phyloP scores from a whole-genome alignment of 2,797 vertebrate species.

The Manis pentadactyla region DNA sequence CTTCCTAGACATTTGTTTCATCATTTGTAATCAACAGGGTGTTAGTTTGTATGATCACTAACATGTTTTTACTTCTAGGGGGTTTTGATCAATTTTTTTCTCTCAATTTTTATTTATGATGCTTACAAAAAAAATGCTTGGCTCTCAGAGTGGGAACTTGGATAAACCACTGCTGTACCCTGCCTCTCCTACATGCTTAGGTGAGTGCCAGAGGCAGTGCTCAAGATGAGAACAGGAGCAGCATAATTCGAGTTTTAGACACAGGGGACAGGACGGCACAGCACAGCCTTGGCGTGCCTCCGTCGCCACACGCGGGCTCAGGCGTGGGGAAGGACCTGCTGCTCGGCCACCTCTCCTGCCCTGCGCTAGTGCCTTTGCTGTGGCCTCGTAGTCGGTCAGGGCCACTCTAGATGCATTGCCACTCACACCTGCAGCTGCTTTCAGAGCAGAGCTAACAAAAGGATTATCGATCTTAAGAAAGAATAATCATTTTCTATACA shows the following conservation, averaged over 20 bases:
- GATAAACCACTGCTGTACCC: too few species aligned
- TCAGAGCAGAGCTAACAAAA: background rate
- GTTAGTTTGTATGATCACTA: background rate
- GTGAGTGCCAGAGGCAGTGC: accelerated
- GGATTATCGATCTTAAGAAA: accelerated
- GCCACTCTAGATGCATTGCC: accelerated
- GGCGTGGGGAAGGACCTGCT: accelerated
- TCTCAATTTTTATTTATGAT: background rate
- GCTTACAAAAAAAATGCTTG: background rate
- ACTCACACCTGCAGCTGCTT: background rate
- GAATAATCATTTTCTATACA: background rate
- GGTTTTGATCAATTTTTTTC: background rate
- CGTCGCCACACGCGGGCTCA: accelerated
- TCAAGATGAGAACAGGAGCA: accelerated
- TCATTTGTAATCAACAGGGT: background rate
- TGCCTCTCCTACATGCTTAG: background rate
- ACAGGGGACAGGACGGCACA: background rate
- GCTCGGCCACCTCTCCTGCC: accelerated
- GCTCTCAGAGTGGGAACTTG: background rate
- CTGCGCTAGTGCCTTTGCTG: accelerated
- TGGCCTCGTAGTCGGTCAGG: background rate
- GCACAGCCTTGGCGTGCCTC: accelerated
- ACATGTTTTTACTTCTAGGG: background rate
- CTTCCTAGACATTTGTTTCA: background rate
- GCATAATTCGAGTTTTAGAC: accelerated